Evolutionary conservation across 2,797 vertebrate species (phyloP).

Genomic region (Tinamus major): DNA sequence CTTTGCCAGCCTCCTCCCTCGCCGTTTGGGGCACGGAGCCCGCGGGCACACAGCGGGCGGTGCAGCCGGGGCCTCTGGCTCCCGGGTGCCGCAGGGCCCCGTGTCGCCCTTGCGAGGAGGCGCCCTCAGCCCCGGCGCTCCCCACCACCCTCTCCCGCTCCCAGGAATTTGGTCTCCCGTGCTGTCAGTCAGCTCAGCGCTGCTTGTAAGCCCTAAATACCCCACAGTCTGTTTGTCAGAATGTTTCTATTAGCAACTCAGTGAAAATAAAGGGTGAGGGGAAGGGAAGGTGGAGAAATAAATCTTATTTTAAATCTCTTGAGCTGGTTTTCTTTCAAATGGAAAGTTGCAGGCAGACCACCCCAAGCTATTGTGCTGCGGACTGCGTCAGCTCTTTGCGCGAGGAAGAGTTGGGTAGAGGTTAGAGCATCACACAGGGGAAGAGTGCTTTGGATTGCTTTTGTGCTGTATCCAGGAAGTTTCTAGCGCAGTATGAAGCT

Average conservation of each 20-base stretch:
- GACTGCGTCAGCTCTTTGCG: conserved; percentile 14
- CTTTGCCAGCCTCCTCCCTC: conserved; percentile 40
- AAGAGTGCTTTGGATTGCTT: conserved; percentile 41
- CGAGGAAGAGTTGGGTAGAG: conserved; percentile 40
- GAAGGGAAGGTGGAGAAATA: conserved; percentile 71
- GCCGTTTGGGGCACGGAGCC: conserved; percentile 35
- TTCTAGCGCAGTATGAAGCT: conserved; percentile 27
- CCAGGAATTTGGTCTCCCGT: conserved; percentile 16
- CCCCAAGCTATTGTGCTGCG: conserved; percentile 69
- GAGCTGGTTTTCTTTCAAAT: conserved; percentile 58
- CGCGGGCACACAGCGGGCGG: background rate
- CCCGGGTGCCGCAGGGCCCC: background rate
- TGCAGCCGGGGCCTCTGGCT: background rate
- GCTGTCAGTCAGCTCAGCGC: conserved; percentile 45
- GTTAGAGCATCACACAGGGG: conserved; percentile 44
- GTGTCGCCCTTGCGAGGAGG: background rate
- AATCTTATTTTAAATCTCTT: conserved; percentile 60
- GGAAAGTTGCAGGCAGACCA: conserved; percentile 59
- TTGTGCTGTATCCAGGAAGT: conserved; percentile 36
- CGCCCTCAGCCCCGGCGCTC: background rate
- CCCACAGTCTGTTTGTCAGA: conserved; percentile 62
- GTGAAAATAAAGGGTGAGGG: conserved; percentile 62
- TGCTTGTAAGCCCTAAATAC: conserved; percentile 25
- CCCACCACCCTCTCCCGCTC: background rate
- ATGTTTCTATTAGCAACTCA: conserved; percentile 66